A percentile compares a stretch with the other conserved stretches of the same genome.
These are phyloP conservation scores for Decapterus maruadsi DNA, from an alignment of 2,797 vertebrate species.

Conservation along the genomic window DNA sequence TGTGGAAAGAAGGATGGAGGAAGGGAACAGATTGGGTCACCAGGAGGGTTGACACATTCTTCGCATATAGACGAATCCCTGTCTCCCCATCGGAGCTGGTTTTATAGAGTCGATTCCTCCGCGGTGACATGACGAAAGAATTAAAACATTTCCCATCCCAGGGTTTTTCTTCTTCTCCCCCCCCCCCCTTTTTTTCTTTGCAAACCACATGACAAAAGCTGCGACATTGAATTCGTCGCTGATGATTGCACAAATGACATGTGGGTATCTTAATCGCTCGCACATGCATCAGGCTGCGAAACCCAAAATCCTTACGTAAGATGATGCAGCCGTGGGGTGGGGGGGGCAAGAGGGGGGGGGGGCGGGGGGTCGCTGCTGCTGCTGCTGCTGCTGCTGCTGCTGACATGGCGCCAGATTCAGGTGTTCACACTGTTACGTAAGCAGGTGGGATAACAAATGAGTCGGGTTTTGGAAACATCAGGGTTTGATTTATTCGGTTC, in stretches of 20 bases:
- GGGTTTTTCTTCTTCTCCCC: constrained; percentile 29
- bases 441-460: constrained; percentile 24
- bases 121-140: constrained; percentile 57
- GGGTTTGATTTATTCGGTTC: constrained; percentile 20
- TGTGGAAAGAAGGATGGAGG: no score
- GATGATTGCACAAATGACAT: constrained; percentile 51
- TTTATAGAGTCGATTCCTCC: constrained; percentile 41
- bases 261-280: constrained; percentile 48
- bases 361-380: no score
- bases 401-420: background rate
- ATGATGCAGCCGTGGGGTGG: no score
- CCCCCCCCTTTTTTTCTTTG: background rate
- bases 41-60: constrained; percentile 50
- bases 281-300: constrained; percentile 27
- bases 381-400: background rate
- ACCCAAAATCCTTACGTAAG: background rate
- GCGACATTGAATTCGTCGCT: constrained; percentile 31
- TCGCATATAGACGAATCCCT: constrained; percentile 37
- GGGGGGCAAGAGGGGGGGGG: no score
- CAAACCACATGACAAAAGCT: constrained; percentile 63
- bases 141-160: constrained; percentile 71
- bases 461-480: constrained; percentile 10
- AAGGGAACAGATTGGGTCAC: no score
- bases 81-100: constrained; percentile 17
- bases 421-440: background rate